A percentile compares a stretch with the other conserved stretches of the same genome.
phyloP scores from a whole-genome alignment of 2,797 vertebrate species.

The Halcyon badia region DNA sequence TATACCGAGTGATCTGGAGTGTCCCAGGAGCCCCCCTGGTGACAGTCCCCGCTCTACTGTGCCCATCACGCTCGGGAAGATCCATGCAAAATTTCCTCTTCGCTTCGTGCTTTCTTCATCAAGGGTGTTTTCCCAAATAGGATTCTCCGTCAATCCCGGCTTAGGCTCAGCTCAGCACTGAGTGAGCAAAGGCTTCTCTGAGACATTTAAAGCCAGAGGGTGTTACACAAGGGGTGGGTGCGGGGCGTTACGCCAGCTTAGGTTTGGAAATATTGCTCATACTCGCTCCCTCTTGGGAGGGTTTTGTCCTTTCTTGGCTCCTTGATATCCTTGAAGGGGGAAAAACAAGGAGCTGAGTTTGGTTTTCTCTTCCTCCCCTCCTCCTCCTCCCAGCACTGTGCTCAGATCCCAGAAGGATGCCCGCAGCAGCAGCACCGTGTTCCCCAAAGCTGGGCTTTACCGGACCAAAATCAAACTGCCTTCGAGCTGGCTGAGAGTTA shows the following conservation, averaged over 20 bases:
- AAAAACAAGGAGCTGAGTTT: not conserved
- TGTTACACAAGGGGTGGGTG: conserved; percentile 56
- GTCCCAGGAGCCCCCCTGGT: not conserved
- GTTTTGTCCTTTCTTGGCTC: not conserved
- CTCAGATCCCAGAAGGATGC: not conserved
- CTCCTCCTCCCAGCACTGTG: not conserved
- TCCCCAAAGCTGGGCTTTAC: not conserved
- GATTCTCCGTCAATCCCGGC: conserved; percentile 61
- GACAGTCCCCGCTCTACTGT: fast-evolving
- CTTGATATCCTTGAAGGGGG: fast-evolving
- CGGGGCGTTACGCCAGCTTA: not conserved
- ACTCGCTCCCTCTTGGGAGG: not conserved
- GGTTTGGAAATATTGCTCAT: not conserved
- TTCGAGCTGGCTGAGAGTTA: not conserved
- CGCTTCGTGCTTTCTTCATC: not conserved
- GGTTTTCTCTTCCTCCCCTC: not conserved
- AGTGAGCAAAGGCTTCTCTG: conserved; percentile 51
- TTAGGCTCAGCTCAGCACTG: conserved; percentile 62
- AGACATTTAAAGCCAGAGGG: conserved; percentile 57
- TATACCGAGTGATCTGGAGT: not conserved
- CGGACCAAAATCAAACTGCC: not conserved
- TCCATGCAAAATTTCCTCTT: not conserved
- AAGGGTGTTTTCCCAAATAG: conserved; percentile 66
- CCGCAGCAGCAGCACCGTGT: fast-evolving
- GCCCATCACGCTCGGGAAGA: not conserved